phyloP scores from a whole-genome alignment of 2,797 vertebrate genomes.

The Phataginus tetradactyla region DNA sequence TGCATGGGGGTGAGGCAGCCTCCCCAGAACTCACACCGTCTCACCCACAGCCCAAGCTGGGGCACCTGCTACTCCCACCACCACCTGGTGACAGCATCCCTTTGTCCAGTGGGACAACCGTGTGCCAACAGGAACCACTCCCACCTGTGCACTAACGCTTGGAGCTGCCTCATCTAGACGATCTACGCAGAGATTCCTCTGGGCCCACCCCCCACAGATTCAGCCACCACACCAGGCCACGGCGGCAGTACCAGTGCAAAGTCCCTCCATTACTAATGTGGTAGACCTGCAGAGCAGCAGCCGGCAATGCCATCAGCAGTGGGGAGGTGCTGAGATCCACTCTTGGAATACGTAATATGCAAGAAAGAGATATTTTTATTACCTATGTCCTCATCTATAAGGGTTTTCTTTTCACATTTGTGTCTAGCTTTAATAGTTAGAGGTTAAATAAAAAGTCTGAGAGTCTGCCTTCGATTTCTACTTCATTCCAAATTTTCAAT shows the following conservation, averaged over 20 bases:
- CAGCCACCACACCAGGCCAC: neutral
- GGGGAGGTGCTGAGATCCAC: neutral
- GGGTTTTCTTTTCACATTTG: neutral
- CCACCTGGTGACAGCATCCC: neutral
- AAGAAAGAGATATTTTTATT: neutral
- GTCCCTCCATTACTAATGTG: neutral
- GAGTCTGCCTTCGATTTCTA: constrained; percentile 42
- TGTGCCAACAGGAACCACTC: neutral
- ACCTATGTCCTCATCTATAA: neutral
- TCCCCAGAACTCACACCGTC: neutral
- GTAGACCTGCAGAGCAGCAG: neutral
- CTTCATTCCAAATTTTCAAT: constrained; percentile 30
- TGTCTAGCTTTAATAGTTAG: neutral
- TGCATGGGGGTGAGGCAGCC: neutral
- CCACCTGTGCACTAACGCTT: neutral
- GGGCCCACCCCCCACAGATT: neutral
- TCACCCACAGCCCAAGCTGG: neutral
- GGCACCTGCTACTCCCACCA: neutral
- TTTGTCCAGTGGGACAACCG: neutral
- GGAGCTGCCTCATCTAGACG: neutral
- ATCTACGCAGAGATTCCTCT: neutral
- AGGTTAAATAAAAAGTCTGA: constrained; percentile 33
- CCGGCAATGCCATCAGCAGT: neutral
- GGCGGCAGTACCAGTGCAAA: neutral
- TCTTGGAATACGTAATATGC: neutral